Evolutionary conservation across 2,888 invertebrate genomes (phyloP), one percentile per base, ranked within the genome.

Genomic region (Atethmia centrago): DNA sequence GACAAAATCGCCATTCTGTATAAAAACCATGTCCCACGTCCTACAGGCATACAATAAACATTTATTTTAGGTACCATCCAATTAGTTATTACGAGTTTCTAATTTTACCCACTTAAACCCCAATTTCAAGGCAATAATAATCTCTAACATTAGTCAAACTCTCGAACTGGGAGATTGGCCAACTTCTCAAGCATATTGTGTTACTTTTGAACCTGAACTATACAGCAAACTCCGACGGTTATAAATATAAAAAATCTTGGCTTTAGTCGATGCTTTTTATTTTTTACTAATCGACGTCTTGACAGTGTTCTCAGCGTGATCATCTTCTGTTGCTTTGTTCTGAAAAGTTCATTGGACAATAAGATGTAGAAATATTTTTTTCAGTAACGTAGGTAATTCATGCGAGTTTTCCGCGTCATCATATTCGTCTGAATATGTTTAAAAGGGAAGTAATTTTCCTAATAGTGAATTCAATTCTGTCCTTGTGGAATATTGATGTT

Each of bases 131-230:
- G 75, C 74, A 69, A 77, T 75, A 68, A 82, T 75, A 79, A 82
- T 71, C 56, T 51, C 47, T 47, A 61, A 62, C 68, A 82, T 75
- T 71, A 59, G 61, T 83, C 77, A 79, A 63, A 59, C 65, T 74
- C 64, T 73, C 62, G 49, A 36, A 74, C 61, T 82, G 82, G 82
- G 85, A 82, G 74, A 47, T 73, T 74, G 69, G 83, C 81, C 83
- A 83, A 83, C 77, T 71, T 28, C 62, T 72, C 73, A 72, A 76
- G 63, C 71, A 63, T 72, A 78, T 78, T 72, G 58, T 72, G 69
- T 85, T 85, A 77, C 80, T 78, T 85, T 80, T 85, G 87, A 87
- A 88, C 86, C 85, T 88, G 85, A 85, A 87, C 85, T 86, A n/a
- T n/a, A 84, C 73, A 75, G 71, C 65, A 68, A 64, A 73, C 82